Conservation (phyloP, 2,888 invertebrate genomes). For the Toxonevra muliebris region DNA sequence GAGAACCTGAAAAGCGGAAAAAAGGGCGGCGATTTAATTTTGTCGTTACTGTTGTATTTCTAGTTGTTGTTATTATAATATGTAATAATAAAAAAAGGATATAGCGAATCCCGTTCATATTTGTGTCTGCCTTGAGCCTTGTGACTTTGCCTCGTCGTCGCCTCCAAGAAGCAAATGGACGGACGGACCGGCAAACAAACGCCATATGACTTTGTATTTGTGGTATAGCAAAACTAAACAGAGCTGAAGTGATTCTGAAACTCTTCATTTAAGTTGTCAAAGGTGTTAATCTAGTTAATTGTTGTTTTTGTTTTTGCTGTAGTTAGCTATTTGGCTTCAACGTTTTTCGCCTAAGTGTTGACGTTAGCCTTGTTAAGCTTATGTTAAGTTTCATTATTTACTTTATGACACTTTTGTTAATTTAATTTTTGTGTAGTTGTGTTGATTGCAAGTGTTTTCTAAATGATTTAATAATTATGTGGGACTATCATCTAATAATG, state of each 20-base stretch:
- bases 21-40: background rate
- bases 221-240: no score
- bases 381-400: background rate
- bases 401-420: no score
- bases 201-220: no score
- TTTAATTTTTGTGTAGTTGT: no score
- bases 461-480: no score
- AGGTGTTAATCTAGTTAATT: conserved; percentile 23
- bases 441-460: no score
- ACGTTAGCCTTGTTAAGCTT: background rate
- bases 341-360: background rate
- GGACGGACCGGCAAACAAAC: background rate
- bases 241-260: background rate
- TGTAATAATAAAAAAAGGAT: conserved; percentile 25
- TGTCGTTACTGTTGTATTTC: background rate
- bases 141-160: background rate
- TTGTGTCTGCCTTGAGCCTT: background rate
- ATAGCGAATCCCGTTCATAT: conserved; percentile 11
- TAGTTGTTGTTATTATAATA: conserved; percentile 24
- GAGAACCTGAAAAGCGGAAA: conserved; percentile 24
- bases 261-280: conserved; percentile 17
- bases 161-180: background rate
- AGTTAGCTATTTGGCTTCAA: background rate
- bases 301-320: background rate
- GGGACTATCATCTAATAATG: no score